Evolutionary conservation across 2,113 vertebrate genomes (phyloP), one percentile per base, ranked within the genome.

Genomic region (Gobiocypris rarus): DNA sequence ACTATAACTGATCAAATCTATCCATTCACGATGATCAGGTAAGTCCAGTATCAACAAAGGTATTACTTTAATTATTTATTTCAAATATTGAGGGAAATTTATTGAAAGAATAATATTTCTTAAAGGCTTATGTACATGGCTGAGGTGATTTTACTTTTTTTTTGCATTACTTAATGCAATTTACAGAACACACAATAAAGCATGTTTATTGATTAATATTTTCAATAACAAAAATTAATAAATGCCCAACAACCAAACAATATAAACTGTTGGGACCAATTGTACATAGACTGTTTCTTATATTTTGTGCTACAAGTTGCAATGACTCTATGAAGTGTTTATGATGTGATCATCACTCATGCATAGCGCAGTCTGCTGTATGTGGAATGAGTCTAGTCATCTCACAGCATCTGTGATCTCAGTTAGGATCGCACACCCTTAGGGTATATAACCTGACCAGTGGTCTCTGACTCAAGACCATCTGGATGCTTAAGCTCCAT

Each of bases 381-480:
- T 78, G 50, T 34, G 41, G n/a, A 80, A 80, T 65, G 5, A 80
- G 50, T 65, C 17, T 80, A 31, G 17, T 28, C 26, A 67, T 50
- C 81, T 74, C 50, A 43, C 70, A 75, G 45, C 73, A 77, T 67
- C 76, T 67, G 83, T 71, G 83, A 84, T 24, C 71, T 7, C 59
- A 75, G 14, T 19, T 67, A 48, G 34, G 24, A 26, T 38, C 5
- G 15, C 34, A 41, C 43, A 71, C 26, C 87, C 84, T 81, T 17
- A 59, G 70, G 84, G 81, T 76, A 71, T 26, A 63, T 70, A 87
- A 71, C 81, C 81, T 77, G 38, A 84, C 81, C 81, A 59, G 78
- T 24, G 56, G 84, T 77, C 73, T 85, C 83, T 76, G 75, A 80
- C 50, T 73, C 76, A 78, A 82, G 61, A 84, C 88, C 88, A 87